A percentile compares a stretch with the other conserved stretches of the same genome.
phyloP scores from a whole-genome alignment of 2,888 invertebrate species.

The Anodontia alba region DNA sequence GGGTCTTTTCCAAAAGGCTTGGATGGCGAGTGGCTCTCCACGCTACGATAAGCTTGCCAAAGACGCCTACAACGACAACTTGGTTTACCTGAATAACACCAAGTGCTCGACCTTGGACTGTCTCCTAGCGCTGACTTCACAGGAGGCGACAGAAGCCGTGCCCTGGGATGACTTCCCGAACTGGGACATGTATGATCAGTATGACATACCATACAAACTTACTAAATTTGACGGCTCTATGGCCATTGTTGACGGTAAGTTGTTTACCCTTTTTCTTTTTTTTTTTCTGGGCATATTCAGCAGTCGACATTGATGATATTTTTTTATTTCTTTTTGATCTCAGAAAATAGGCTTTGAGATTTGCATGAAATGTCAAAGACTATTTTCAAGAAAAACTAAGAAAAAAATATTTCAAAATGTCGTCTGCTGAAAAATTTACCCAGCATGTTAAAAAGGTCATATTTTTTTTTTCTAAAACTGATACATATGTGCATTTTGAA shows the following conservation, averaged over 20 bases:
- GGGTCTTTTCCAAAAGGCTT: slow-evolving; percentile 88
- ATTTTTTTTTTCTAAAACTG: too few species aligned
- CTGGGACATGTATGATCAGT: slow-evolving; percentile 75
- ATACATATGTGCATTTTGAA: too few species aligned
- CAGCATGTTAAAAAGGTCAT: too few species aligned
- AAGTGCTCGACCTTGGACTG: slow-evolving; percentile 62
- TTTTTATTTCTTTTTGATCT: too few species aligned
- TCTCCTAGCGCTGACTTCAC: slow-evolving; percentile 56
- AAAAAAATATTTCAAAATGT: too few species aligned
- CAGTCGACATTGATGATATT: too few species aligned
- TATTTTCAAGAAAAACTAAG: too few species aligned
- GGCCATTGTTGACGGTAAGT: slow-evolving; percentile 70
- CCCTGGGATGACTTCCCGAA: slow-evolving; percentile 73
- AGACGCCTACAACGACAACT: slow-evolving; percentile 71
- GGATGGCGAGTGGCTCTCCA: slow-evolving; percentile 83
- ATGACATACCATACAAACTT: slow-evolving; percentile 64
- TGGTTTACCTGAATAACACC: slow-evolving; percentile 64
- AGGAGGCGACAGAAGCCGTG: slow-evolving; percentile 62
- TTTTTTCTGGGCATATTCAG: too few species aligned
- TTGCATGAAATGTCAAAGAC: too few species aligned
- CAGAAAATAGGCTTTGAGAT: too few species aligned
- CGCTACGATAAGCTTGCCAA: slow-evolving; percentile 70
- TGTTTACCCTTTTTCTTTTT: too few species aligned
- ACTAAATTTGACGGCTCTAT: slow-evolving; percentile 64
- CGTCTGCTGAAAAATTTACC: too few species aligned